Evolutionary conservation across 2,113 vertebrate species (phyloP).

Genomic region (Sprattus sprattus): DNA sequence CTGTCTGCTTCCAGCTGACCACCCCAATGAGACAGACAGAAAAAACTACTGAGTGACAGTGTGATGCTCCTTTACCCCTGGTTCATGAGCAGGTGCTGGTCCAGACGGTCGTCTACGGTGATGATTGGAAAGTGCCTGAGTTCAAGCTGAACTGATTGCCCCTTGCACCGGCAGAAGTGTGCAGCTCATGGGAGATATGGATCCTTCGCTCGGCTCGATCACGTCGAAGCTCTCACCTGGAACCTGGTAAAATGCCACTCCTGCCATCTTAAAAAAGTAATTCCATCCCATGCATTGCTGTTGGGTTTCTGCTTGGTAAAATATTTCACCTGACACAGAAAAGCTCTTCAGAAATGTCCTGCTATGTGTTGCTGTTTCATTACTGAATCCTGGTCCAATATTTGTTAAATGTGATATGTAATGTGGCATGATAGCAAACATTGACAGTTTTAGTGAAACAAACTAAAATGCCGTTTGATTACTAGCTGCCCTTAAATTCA

Average conservation of each 20-base stretch:
- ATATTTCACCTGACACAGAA: background rate
- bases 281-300: background rate
- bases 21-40: background rate
- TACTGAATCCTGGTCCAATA: background rate
- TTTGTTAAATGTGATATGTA: no score
- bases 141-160: constrained; percentile 51
- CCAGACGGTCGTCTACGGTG: constrained; percentile 47
- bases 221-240: background rate
- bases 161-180: constrained; percentile 43
- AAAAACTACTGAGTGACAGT: constrained; percentile 51
- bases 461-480: no score
- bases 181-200: constrained; percentile 28
- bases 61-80: constrained; percentile 47
- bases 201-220: constrained; percentile 12
- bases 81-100: constrained; percentile 58
- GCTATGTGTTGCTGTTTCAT: background rate
- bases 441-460: no score
- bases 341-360: background rate
- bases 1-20: constrained; percentile 18
- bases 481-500: background rate
- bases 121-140: constrained; percentile 47
- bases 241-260: background rate
- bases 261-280: background rate
- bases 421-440: no score
- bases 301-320: background rate